These are phyloP conservation scores for Gastracanthus pulcherrimus DNA, from an alignment of 2,888 invertebrate species.

Conservation along the genomic window DNA sequence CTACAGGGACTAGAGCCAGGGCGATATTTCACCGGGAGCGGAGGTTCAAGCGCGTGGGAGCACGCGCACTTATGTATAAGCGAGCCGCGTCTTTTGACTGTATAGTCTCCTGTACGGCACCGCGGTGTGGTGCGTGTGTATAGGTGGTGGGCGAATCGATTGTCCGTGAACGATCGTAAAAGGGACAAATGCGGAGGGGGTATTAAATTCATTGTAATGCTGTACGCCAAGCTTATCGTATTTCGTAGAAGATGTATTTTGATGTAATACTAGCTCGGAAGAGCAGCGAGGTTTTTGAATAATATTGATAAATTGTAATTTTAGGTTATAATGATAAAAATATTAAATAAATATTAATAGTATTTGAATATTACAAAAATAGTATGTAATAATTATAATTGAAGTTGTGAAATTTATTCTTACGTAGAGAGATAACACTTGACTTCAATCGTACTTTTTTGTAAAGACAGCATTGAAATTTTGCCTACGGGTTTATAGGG, in stretches of 20 bases:
- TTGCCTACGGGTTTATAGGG: neutral
- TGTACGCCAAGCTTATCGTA: no score
- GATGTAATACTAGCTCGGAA: no score
- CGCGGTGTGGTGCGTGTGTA: neutral
- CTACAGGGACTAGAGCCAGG: slow-evolving; percentile 23
- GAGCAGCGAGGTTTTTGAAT: no score
- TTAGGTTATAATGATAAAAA: no score
- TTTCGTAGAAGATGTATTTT: no score
- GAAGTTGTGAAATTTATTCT: neutral
- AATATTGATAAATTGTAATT: no score
- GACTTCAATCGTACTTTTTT: neutral
- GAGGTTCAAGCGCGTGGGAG: slow-evolving; percentile 49
- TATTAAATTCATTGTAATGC: no score
- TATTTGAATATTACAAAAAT: neutral
- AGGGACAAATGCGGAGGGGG: no score
- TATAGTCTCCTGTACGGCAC: neutral
- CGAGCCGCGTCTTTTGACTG: slow-evolving; percentile 38
- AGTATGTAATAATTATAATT: neutral
- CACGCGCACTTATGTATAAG: slow-evolving; percentile 34
- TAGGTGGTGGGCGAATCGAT: slow-evolving; percentile 25
- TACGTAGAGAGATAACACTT: neutral
- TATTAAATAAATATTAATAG: no score
- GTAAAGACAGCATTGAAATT: neutral
- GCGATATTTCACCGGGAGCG: slow-evolving; percentile 53
- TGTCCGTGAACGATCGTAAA: no score